Evolutionary conservation across 2,797 vertebrate genomes (phyloP).

Genomic region (Limnodromus scolopaceus): DNA sequence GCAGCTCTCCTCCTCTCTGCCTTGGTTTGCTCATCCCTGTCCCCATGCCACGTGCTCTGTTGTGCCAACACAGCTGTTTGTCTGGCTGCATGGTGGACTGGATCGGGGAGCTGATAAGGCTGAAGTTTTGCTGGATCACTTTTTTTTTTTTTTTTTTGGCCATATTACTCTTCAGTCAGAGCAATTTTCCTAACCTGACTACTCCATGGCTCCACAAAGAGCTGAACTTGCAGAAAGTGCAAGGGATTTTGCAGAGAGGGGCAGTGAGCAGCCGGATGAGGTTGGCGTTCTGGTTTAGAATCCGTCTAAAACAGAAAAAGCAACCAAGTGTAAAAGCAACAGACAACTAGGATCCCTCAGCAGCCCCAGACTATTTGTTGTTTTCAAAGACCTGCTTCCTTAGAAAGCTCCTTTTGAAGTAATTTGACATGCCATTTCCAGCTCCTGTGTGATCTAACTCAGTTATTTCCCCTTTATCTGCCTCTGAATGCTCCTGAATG

Average conservation of each 20-base stretch:
- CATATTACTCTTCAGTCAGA: neutral
- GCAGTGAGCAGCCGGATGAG: neutral
- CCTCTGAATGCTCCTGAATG: neutral
- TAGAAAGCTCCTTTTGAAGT: slow-evolving; percentile 63
- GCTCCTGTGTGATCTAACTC: slow-evolving; percentile 53
- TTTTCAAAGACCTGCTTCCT: slow-evolving; percentile 66
- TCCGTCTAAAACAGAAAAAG: slow-evolving; percentile 7
- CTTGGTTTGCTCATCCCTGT: neutral
- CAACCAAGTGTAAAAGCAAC: neutral
- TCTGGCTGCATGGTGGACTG: neutral
- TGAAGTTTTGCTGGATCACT: neutral
- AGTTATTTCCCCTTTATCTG: slow-evolving; percentile 51
- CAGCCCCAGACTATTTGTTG: slow-evolving; percentile 53
- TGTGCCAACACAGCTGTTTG: neutral
- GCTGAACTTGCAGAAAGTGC: neutral
- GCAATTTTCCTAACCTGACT: neutral
- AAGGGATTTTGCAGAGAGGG: neutral
- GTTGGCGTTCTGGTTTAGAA: neutral
- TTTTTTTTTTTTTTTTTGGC: neutral
- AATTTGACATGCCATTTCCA: slow-evolving; percentile 57
- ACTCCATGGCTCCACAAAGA: neutral
- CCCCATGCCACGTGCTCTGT: neutral
- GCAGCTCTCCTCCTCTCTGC: neutral
- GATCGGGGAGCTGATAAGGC: neutral
- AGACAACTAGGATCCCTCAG: slow-evolving; percentile 44